Base-by-base conservation (phyloP, 2,113 vertebrate genomes). In the Semnornis frantzii region DNA sequence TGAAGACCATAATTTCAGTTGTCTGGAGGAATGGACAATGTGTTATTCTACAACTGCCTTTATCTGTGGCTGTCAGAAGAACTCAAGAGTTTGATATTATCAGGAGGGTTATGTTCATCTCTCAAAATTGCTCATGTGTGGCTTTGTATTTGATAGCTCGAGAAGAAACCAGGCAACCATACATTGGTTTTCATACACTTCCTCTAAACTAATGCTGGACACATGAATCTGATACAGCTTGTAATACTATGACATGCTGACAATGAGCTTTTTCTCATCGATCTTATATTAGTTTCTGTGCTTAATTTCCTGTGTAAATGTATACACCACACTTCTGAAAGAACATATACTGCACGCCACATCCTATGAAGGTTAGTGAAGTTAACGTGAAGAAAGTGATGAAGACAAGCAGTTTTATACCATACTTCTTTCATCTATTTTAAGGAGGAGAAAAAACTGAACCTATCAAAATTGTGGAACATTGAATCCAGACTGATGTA, bases 61-160 rank as follows among this genome's bases (percentile, higher is more conserved):
- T 73, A 89, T 57, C 94, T 87, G 44, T n/a, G 68, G 74, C 73
- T 96, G 92, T 85, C 95, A 93, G 79, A 84, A 88, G 70, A 90
- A 75, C 48, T 82, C 83, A 64, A 58, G 62, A 92, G 62, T 81
- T 92, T 86, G 90, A 75, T 93, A 93, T 74, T 90, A 82, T 79
- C 90, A 82, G n/a, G 88, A 73, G 93, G 48, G 70, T 83, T 93
- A 69, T 19, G 75, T 82, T 79, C 83, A 62, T 65, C 83, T 94
- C 82, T 95, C 70, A 88, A 25, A 93, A 90, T n/a, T 93, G 86
- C 54, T 96, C 93, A 96, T 78, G 92, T 93, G 88, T 95, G 70
- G 70, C 88, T 89, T 79, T 72, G 62, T 75, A 46, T 75, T 82
- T 95, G 73, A 95, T 94, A 89, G 86, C 23, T 83, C 37, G 82